Conservation (phyloP, 2,888 invertebrate genomes). For the Blera fallax region DNA sequence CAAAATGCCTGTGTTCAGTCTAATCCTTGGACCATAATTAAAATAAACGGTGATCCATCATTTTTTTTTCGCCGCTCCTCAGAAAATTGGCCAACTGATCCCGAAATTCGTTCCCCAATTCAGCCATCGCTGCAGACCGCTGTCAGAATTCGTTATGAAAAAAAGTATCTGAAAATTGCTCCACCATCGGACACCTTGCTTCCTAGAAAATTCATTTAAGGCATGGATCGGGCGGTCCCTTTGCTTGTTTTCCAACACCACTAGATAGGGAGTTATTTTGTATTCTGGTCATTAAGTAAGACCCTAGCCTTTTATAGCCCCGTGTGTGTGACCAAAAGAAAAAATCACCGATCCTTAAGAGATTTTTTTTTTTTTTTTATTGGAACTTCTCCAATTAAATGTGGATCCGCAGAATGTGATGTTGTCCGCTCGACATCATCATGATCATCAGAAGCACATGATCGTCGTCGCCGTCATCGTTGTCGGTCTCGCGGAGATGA, state of each 20-base stretch:
- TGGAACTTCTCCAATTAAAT: conserved; percentile 61
- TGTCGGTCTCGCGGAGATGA: conserved; percentile 2
- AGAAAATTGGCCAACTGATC: conserved; percentile 44
- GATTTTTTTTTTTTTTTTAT: not conserved
- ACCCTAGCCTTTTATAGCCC: conserved; percentile 10
- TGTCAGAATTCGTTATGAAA: conserved; percentile 58
- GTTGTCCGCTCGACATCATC: conserved; percentile 58
- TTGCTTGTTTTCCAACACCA: conserved; percentile 8
- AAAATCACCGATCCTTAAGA: conserved; percentile 3
- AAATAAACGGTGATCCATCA: conserved; percentile 72
- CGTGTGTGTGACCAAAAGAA: conserved; percentile 66
- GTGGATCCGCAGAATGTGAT: conserved; percentile 57
- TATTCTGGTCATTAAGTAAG: conserved; percentile 53
- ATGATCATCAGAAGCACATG: conserved; percentile 58
- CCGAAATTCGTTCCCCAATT: conserved; percentile 27
- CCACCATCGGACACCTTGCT: conserved; percentile 36
- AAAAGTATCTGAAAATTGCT: conserved; percentile 16
- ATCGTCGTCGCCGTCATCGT: conserved; percentile 12
- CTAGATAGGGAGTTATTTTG: conserved; percentile 63
- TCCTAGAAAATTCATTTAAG: conserved; percentile 62
- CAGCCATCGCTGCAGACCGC: not conserved
- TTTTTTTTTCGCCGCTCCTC: conserved; percentile 5
- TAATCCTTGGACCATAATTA: conserved; percentile 66
- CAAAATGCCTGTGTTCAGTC: conserved; percentile 1
- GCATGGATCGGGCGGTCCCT: conserved; percentile 29